Percentiles rank a stretch among this genome's conserved stretches.
These are phyloP conservation scores for Pipra filicauda DNA, from an alignment of 2,113 vertebrate species.

Conservation along the genomic window DNA sequence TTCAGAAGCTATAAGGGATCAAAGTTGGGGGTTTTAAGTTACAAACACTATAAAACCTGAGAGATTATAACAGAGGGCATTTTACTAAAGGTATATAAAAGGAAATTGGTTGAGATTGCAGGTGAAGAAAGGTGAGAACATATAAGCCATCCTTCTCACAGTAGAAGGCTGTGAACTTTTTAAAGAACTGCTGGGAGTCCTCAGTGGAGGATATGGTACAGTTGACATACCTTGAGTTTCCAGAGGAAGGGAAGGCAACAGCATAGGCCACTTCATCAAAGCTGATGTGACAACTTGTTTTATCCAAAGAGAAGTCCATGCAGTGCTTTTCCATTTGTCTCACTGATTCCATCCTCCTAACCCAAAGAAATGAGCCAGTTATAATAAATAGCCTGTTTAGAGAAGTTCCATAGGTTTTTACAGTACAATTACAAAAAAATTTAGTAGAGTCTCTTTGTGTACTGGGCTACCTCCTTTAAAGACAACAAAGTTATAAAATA, in stretches of 20 bases:
- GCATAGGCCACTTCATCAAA: neutral
- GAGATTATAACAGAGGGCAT: neutral
- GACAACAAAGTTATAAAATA: neutral
- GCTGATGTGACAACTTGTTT: neutral
- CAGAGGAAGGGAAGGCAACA: neutral
- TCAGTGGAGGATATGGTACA: neutral
- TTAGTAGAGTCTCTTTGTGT: neutral
- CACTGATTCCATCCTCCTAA: neutral
- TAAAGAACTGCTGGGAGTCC: neutral
- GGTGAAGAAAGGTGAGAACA: neutral
- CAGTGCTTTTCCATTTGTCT: neutral
- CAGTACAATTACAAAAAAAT: neutral
- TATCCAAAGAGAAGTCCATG: neutral
- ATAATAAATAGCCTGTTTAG: neutral
- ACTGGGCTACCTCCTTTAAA: neutral
- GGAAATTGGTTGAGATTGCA: neutral
- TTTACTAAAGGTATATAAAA: neutral
- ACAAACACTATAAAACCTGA: neutral
- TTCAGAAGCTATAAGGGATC: neutral
- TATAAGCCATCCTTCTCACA: neutral
- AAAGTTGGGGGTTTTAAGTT: neutral
- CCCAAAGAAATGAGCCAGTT: neutral
- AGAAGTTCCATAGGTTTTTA: neutral
- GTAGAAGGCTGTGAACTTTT: neutral
- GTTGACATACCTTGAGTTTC: neutral